A percentile compares a stretch with the other conserved stretches of the same genome.
Evolutionary conservation across 2,113 vertebrate genomes (phyloP).

Genomic region (Chaetura pelagica): DNA sequence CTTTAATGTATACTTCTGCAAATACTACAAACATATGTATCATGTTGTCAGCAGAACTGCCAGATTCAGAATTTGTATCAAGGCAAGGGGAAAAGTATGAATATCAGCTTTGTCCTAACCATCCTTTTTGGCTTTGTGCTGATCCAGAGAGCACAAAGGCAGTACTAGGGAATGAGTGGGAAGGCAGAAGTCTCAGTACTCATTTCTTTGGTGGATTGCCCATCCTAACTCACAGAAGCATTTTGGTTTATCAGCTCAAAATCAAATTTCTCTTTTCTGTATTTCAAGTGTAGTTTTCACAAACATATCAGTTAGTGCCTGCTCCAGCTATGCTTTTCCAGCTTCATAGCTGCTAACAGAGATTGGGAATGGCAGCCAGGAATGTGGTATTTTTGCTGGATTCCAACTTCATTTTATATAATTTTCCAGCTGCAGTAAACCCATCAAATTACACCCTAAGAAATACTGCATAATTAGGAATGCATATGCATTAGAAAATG

Average conservation of each 20-base stretch:
- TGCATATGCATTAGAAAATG: not conserved
- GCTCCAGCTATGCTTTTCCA: not conserved
- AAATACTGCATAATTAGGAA: not conserved
- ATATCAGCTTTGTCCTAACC: not conserved
- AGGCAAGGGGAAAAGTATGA: not conserved
- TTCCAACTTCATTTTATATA: conserved; percentile 14
- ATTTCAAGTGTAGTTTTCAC: not conserved
- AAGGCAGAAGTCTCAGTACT: not conserved
- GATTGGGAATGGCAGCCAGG: not conserved
- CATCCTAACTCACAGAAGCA: not conserved
- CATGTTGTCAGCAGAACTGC: not conserved
- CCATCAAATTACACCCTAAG: not conserved
- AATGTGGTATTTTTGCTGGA: conserved; percentile 9
- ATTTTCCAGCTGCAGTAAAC: conserved; percentile 23
- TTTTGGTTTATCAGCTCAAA: not conserved
- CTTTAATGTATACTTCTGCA: not conserved
- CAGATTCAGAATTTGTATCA: not conserved
- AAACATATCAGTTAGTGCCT: not conserved
- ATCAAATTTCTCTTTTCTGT: not conserved
- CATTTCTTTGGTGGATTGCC: not conserved
- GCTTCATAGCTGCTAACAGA: not conserved
- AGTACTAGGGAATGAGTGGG: not conserved
- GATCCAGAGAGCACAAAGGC: not conserved
- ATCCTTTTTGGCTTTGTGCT: not conserved
- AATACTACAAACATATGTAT: not conserved